A percentile compares a stretch with the other conserved stretches of the same genome.
phyloP scores from a whole-genome alignment of 2,797 vertebrate genomes.

The Echeneis naucrates region DNA sequence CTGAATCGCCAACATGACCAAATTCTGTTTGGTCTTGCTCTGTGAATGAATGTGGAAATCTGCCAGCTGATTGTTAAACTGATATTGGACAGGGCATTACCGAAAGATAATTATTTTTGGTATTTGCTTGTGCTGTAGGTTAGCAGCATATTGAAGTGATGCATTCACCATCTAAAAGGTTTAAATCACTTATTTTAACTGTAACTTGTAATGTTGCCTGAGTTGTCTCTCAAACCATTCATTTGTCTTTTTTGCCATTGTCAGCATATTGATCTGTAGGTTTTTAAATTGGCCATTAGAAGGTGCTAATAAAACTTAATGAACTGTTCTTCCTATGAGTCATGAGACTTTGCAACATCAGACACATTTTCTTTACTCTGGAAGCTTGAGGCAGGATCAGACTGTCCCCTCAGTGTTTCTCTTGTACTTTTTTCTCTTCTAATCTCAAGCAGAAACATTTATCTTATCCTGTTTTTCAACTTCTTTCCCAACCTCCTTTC shows the following conservation, averaged over 20 bases:
- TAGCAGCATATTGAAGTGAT: background rate
- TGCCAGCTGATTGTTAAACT: background rate
- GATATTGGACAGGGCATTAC: background rate
- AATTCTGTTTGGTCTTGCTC: background rate
- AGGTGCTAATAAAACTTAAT: slow-evolving; percentile 47
- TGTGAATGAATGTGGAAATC: background rate
- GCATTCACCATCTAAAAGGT: too few relatives aligned
- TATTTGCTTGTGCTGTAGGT: background rate
- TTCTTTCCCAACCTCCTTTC: slow-evolving; percentile 44
- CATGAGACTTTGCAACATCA: slow-evolving; percentile 20
- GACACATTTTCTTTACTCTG: slow-evolving; percentile 34
- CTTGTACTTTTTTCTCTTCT: slow-evolving; percentile 16
- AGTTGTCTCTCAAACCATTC: background rate
- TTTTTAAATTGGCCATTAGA: slow-evolving; percentile 60
- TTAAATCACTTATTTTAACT: background rate
- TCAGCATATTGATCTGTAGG: slow-evolving; percentile 45
- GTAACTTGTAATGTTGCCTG: background rate
- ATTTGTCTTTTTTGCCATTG: slow-evolving; percentile 23
- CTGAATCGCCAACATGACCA: background rate
- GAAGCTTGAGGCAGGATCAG: background rate
- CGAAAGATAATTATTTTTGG: background rate
- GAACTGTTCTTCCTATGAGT: slow-evolving; percentile 43
- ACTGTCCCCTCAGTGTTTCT: slow-evolving; percentile 13
- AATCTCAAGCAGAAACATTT: slow-evolving; percentile 55
- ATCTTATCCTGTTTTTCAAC: slow-evolving; percentile 80